Conservation (phyloP, 2,797 vertebrate species). For the Pipistrellus nathusii region DNA sequence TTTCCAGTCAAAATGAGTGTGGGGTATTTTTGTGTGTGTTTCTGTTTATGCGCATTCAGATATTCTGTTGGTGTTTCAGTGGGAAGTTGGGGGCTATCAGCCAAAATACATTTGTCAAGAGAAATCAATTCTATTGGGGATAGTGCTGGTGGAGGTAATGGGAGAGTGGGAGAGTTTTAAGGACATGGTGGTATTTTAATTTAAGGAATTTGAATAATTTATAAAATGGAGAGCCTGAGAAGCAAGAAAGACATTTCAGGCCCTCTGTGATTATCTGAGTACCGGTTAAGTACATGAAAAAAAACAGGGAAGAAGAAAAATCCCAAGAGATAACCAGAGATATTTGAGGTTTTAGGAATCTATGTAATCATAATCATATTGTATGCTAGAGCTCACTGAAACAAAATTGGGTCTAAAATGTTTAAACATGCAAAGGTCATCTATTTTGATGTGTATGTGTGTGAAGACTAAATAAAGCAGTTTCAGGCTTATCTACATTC, state of each 20-base stretch:
- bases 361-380: slow-evolving; percentile 69
- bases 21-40: not conserved
- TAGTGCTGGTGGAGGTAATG: not conserved
- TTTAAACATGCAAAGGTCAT: slow-evolving; percentile 53
- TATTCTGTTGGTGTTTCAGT: not conserved
- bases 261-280: slow-evolving; percentile 33
- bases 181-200: slow-evolving; percentile 48
- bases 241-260: slow-evolving; percentile 52
- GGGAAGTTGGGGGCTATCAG: not conserved
- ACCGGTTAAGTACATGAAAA: slow-evolving; percentile 29
- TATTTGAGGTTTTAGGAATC: slow-evolving; percentile 72
- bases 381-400: slow-evolving; percentile 58
- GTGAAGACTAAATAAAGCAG: slow-evolving; percentile 46
- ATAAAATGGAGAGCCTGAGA: slow-evolving; percentile 31
- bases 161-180: not conserved
- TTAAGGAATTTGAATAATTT: slow-evolving; percentile 22
- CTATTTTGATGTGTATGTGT: slow-evolving; percentile 50
- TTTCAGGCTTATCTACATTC: slow-evolving; percentile 66
- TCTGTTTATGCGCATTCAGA: not conserved
- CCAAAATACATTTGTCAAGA: not conserved
- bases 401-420: slow-evolving; percentile 50
- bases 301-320: slow-evolving; percentile 45
- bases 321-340: slow-evolving; percentile 51
- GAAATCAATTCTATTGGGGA: not conserved
- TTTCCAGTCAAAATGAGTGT: slow-evolving; percentile 17